Evolutionary conservation across 2,888 invertebrate species (phyloP).

Genomic region (Apamea sordens): DNA sequence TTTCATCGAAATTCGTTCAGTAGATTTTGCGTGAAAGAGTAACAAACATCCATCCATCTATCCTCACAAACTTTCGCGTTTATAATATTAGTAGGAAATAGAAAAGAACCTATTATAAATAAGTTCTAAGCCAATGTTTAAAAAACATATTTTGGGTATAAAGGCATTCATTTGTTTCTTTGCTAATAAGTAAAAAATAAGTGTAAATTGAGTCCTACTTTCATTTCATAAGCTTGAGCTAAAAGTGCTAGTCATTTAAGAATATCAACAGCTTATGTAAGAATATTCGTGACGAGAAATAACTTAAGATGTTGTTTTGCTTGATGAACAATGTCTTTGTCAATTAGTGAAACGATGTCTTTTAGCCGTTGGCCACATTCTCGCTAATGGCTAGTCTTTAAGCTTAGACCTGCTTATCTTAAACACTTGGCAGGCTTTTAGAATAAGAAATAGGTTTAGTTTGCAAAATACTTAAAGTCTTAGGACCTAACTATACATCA

Average conservation of each 20-base stretch:
- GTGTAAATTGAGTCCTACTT: conserved; percentile 17
- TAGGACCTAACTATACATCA: background rate
- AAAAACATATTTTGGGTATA: too few species aligned
- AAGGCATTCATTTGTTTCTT: background rate
- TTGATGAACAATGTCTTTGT: conserved; percentile 3
- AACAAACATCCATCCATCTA: too few species aligned
- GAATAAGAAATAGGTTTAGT: conserved; percentile 8
- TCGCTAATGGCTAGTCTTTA: conserved; percentile 22
- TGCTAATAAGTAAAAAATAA: background rate
- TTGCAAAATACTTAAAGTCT: background rate
- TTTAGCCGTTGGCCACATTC: background rate
- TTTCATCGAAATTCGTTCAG: too few species aligned
- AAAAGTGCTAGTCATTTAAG: conserved; percentile 3
- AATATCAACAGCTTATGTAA: conserved; percentile 18
- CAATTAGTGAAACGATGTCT: conserved; percentile 28
- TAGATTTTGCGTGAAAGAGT: too few species aligned
- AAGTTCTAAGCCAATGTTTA: too few species aligned
- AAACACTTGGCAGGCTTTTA: background rate
- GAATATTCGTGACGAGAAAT: conserved; percentile 1
- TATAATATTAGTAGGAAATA: too few species aligned
- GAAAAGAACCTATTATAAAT: too few species aligned
- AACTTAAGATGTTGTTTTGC: conserved; percentile 9
- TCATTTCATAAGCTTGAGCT: conserved; percentile 13
- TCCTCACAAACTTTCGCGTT: too few species aligned
- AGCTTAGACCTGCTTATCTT: conserved; percentile 4